Evolutionary conservation across 1,140 invertebrate species (phyloP).

Genomic region (Portunus trituberculatus): DNA sequence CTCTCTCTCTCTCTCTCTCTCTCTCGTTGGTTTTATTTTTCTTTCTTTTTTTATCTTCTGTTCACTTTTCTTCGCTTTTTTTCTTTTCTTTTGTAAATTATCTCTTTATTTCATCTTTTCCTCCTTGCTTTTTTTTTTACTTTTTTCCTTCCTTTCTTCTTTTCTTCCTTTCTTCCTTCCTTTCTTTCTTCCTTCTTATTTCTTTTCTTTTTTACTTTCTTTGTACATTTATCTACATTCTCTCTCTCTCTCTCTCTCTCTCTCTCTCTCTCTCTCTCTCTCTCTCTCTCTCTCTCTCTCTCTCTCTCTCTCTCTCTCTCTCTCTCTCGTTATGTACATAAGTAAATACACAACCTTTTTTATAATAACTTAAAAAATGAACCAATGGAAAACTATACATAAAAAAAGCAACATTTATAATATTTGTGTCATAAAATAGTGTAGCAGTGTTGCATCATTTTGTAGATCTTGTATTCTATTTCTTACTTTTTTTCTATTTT

Average conservation of each 20-base stretch:
- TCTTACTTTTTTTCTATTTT: no score
- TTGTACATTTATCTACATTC: not conserved
- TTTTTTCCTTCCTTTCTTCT: not conserved
- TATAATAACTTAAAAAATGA: no score
- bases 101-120: not conserved
- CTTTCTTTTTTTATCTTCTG: not conserved
- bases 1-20: not conserved
- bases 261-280: no score
- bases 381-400: no score
- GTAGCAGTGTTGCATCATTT: no score
- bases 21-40: slow-evolving; percentile 27
- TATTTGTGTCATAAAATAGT: no score
- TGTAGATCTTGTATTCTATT: no score
- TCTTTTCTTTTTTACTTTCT: not conserved
- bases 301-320: not conserved
- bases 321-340: not conserved
- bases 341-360: not conserved
- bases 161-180: not conserved
- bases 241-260: no score
- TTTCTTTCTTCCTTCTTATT: not conserved
- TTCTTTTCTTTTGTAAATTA: not conserved
- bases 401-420: no score
- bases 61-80: not conserved
- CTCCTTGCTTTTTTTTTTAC: not conserved
- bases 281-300: no score